A percentile compares a stretch with the other conserved stretches of the same genome.
These are phyloP conservation scores for Pipistrellus pipistrellus DNA, from an alignment of 2,797 vertebrate species.

Conservation along the genomic window DNA sequence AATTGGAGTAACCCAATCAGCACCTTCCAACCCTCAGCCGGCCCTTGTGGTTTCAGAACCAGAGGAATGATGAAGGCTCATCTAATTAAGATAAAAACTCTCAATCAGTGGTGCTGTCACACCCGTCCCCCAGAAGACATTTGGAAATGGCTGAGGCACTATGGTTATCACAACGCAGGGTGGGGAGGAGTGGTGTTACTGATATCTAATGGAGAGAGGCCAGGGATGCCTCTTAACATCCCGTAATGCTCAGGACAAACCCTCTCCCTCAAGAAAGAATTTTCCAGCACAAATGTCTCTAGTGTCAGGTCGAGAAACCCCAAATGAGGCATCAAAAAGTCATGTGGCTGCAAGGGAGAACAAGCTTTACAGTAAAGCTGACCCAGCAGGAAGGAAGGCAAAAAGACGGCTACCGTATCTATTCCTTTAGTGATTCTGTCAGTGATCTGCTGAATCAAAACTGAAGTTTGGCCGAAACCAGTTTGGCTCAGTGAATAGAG, in stretches of 20 bases:
- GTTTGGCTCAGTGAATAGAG: too few relatives aligned
- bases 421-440: background rate
- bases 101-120: background rate
- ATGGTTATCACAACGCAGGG: background rate
- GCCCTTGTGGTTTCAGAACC: background rate
- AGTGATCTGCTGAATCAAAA: background rate
- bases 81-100: background rate
- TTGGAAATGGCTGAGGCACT: background rate
- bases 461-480: background rate
- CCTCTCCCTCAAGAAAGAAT: background rate
- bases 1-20: background rate
- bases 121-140: background rate
- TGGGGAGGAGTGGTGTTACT: background rate
- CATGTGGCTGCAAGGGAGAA: background rate
- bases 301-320: background rate
- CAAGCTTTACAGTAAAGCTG: constrained; percentile 38
- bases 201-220: background rate
- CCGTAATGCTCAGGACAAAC: background rate
- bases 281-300: background rate
- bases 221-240: background rate
- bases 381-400: background rate
- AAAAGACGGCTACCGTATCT: background rate
- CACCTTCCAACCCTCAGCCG: background rate
- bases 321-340: background rate
- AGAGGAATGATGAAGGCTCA: background rate